A percentile compares a stretch with the other conserved stretches of the same genome.
Conservation (phyloP, 1,140 invertebrate species). For the Drosophila hydei region DNA sequence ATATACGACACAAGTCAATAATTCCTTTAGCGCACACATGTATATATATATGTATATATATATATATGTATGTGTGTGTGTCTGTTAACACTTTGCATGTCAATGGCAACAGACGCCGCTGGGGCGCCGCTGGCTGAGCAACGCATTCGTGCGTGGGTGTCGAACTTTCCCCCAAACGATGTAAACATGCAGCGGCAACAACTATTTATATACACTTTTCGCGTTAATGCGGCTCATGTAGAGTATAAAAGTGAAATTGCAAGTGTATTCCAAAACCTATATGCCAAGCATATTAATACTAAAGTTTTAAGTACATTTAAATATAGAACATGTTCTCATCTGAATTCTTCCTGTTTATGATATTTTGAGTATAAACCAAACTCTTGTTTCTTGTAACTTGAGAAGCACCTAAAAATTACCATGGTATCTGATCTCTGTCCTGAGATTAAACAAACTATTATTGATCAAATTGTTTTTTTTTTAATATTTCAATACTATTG, state of each 20-base stretch:
- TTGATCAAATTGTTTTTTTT: too few relatives aligned
- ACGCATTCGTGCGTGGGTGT: constrained; percentile 71
- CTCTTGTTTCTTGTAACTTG: too few relatives aligned
- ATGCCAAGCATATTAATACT: neutral
- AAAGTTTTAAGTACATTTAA: too few relatives aligned
- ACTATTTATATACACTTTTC: constrained; percentile 58
- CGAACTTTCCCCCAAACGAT: constrained; percentile 62
- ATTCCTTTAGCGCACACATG: constrained; percentile 10
- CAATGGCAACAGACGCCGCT: constrained; percentile 10
- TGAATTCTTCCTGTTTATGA: too few relatives aligned
- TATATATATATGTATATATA: neutral
- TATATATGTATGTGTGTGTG: neutral
- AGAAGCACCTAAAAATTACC: too few relatives aligned
- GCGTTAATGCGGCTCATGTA: neutral
- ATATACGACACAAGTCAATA: constrained; percentile 28
- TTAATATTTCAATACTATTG: too few relatives aligned
- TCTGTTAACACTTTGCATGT: constrained; percentile 35
- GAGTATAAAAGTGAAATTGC: constrained; percentile 2
- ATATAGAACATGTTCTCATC: too few relatives aligned
- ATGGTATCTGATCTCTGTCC: too few relatives aligned
- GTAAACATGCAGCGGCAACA: constrained; percentile 49
- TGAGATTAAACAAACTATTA: too few relatives aligned
- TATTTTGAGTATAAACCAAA: too few relatives aligned
- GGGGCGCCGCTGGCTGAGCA: constrained; percentile 51
- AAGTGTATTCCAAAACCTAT: neutral